phyloP scores from a whole-genome alignment of 2,113 vertebrate species.

The Myotis yumanensis region DNA sequence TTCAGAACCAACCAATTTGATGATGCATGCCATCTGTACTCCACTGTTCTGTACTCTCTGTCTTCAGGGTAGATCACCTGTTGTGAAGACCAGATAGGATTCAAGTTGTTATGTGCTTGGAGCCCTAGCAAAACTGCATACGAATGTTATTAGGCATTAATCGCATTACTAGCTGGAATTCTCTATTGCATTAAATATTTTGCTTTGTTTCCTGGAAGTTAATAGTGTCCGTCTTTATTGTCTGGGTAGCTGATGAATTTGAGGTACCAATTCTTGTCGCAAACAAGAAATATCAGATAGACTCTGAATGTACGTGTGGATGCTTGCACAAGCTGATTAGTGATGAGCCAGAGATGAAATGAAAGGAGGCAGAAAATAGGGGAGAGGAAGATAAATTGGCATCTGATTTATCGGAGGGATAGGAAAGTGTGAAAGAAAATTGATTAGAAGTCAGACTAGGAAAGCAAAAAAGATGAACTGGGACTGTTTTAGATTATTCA shows the following conservation, averaged over 20 bases:
- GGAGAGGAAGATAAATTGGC: constrained; percentile 56
- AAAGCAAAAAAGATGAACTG: constrained; percentile 54
- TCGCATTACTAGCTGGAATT: not conserved
- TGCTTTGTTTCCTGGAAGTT: constrained; percentile 8
- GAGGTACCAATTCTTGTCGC: not conserved
- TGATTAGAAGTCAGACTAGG: constrained; percentile 60
- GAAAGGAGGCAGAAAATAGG: constrained; percentile 62
- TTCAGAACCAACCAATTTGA: not conserved
- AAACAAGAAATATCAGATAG: constrained; percentile 59
- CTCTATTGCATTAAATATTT: constrained; percentile 51
- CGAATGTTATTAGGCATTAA: not conserved
- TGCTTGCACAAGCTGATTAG: constrained; percentile 68
- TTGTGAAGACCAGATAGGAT: not conserved
- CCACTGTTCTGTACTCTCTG: not conserved
- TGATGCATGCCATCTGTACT: not conserved
- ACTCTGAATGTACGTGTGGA: constrained; percentile 46
- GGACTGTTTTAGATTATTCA: constrained; percentile 49
- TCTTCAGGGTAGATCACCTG: not conserved
- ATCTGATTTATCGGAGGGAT: constrained; percentile 63
- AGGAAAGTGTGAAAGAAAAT: constrained; percentile 67
- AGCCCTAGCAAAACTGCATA: not conserved
- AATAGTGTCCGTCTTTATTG: not conserved
- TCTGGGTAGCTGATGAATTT: constrained; percentile 21
- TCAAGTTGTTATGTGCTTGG: not conserved
- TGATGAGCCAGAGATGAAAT: constrained; percentile 45